A percentile compares a stretch with the other conserved stretches of the same genome.
phyloP scores from a whole-genome alignment of 2,888 invertebrate genomes.

The Amphipyra berbera region DNA sequence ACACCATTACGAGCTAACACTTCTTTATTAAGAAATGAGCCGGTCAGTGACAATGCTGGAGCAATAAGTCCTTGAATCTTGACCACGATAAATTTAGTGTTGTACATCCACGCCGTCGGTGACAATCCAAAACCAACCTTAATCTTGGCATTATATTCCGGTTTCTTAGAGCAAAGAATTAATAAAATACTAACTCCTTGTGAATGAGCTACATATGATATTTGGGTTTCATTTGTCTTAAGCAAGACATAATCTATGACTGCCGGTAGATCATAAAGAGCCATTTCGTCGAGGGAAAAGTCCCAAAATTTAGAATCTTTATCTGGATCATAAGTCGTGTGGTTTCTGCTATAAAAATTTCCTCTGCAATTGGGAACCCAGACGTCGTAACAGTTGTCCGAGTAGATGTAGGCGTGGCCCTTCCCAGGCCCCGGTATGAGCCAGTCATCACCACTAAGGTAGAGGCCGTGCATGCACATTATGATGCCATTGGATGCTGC shows the following conservation, averaged over 20 bases:
- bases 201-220: constrained; percentile 62
- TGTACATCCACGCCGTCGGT: constrained; percentile 54
- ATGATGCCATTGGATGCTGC: constrained; percentile 65
- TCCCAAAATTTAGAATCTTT: constrained; percentile 59
- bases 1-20: constrained; percentile 50
- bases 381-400: constrained; percentile 91
- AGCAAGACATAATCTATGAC: constrained; percentile 64
- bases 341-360: constrained; percentile 90
- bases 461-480: constrained; percentile 93
- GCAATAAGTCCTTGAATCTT: constrained; percentile 46
- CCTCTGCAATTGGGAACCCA: constrained; percentile 95
- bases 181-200: constrained; percentile 61
- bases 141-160: constrained; percentile 66
- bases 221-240: constrained; percentile 49
- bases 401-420: constrained; percentile 89
- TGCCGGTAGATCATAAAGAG: constrained; percentile 61
- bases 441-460: constrained; percentile 92
- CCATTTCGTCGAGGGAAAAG: constrained; percentile 64
- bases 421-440: constrained; percentile 90
- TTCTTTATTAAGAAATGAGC: constrained; percentile 41
- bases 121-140: constrained; percentile 64
- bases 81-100: constrained; percentile 57
- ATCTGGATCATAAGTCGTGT: constrained; percentile 68
- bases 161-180: constrained; percentile 60
- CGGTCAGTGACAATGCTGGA: constrained; percentile 18